Evolutionary conservation across 92 coral and sea anemone genomes (phyloP).

Genomic region (Phenganax subtilis): DNA sequence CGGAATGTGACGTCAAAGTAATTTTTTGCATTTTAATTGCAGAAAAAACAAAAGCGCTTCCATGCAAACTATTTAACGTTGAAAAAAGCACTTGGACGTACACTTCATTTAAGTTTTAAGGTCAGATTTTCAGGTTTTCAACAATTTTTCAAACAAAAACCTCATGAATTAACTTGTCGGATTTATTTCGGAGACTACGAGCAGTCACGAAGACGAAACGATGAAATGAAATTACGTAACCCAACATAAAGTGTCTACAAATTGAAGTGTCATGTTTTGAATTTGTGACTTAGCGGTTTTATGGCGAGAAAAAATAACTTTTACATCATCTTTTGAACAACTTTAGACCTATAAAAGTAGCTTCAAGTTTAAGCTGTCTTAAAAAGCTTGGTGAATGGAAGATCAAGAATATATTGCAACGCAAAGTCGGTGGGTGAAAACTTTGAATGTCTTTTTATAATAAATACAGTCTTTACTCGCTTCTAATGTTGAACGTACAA

Average conservation of each 20-base stretch:
- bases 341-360: neutral
- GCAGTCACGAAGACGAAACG: too few relatives aligned
- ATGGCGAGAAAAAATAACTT: neutral
- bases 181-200: too few relatives aligned
- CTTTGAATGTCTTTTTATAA: neutral
- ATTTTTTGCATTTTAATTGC: too few relatives aligned
- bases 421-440: slow-evolving; percentile 16
- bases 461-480: neutral
- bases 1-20: neutral
- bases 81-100: too few relatives aligned
- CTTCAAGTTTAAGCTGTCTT: neutral
- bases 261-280: neutral
- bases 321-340: neutral
- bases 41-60: too few relatives aligned
- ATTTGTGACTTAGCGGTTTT: slow-evolving; percentile 5
- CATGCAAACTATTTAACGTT: too few relatives aligned
- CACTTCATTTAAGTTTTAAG: too few relatives aligned
- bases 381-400: neutral
- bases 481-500: neutral
- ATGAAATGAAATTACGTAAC: neutral
- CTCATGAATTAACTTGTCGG: too few relatives aligned
- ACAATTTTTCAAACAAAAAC: too few relatives aligned
- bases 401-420: neutral
- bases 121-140: too few relatives aligned
- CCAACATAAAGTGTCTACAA: too few relatives aligned